Evolutionary conservation across 2,888 invertebrate genomes (phyloP), one percentile per base, ranked within the genome.

Genomic region (Cantharis lateralis): DNA sequence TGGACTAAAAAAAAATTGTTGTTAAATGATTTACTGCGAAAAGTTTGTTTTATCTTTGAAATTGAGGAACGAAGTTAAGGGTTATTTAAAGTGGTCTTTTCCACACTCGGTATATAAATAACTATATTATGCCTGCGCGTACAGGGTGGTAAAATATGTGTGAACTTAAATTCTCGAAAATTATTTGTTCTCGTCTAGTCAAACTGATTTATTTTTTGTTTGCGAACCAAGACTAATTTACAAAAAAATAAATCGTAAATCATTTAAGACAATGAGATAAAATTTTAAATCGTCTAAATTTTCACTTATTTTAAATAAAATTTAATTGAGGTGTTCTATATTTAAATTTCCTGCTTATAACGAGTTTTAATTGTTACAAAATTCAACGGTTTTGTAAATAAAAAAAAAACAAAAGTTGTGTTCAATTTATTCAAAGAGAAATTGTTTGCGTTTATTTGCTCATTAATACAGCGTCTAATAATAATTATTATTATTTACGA

Each of bases 1-100:
- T 48, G 94, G 94, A 86, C 95, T 95, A 89, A 15, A 87, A 24
- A 24, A 24, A 24, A 24, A 24, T 20, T n/a, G 3, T 18, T 18
- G 18, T 18, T 18, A 3, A 18, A 18, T 3, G 18, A 18, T 18
- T 18, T n/a, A n/a, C n/a, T n/a, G n/a, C n/a, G n/a, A n/a, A n/a
- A n/a, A n/a, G n/a, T n/a, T n/a, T n/a, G n/a, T n/a, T n/a, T n/a
- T n/a, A n/a, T n/a, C n/a, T n/a, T n/a, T n/a, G n/a, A n/a, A n/a
- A n/a, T n/a, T n/a, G n/a, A n/a, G n/a, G n/a, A n/a, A n/a, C n/a
- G n/a, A n/a, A n/a, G n/a, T n/a, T n/a, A n/a, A n/a, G n/a, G n/a
- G n/a, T n/a, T n/a, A n/a, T n/a, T n/a, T n/a, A n/a, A n/a, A n/a
- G n/a, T n/a, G n/a, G n/a, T n/a, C n/a, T n/a, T n/a, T n/a, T n/a